These are phyloP conservation scores for Poeciliopsis retropinna DNA, from an alignment of 2,113 vertebrate genomes.

Conservation along the genomic window DNA sequence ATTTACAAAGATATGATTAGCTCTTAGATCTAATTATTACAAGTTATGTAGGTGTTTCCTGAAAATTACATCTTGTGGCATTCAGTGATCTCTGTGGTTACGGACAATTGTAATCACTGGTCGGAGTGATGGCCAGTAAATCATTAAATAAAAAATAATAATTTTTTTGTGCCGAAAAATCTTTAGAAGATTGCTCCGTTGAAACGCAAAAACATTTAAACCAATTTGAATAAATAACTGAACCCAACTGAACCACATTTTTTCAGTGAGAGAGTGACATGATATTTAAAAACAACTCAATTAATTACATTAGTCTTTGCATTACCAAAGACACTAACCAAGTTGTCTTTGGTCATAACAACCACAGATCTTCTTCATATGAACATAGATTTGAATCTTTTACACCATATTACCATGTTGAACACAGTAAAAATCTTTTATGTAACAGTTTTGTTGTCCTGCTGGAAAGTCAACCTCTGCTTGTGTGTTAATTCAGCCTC, in stretches of 20 bases:
- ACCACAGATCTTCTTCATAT: background rate
- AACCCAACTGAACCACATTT: background rate
- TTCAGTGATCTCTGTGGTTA: background rate
- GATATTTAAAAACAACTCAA: too few relatives aligned
- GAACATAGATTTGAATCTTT: background rate
- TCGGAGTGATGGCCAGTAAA: background rate
- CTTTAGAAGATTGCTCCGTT: constrained; percentile 33
- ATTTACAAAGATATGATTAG: constrained; percentile 4
- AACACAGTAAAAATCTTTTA: background rate
- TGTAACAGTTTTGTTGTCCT: too few relatives aligned
- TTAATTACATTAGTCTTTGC: too few relatives aligned
- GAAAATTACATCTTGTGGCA: background rate
- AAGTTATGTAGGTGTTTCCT: background rate
- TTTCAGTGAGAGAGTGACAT: too few relatives aligned
- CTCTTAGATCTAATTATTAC: constrained; percentile 8
- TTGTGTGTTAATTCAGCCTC: too few relatives aligned
- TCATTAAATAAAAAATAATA: too few relatives aligned
- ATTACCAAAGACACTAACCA: background rate
- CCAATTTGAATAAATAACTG: too few relatives aligned
- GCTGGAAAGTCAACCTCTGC: too few relatives aligned
- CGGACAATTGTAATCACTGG: background rate
- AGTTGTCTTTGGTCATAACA: background rate
- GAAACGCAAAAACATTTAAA: constrained; percentile 30
- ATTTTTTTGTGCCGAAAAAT: constrained; percentile 36
- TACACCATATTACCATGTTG: background rate